Evolutionary conservation across 2,113 vertebrate species (phyloP).

Genomic region (Bos indicus): DNA sequence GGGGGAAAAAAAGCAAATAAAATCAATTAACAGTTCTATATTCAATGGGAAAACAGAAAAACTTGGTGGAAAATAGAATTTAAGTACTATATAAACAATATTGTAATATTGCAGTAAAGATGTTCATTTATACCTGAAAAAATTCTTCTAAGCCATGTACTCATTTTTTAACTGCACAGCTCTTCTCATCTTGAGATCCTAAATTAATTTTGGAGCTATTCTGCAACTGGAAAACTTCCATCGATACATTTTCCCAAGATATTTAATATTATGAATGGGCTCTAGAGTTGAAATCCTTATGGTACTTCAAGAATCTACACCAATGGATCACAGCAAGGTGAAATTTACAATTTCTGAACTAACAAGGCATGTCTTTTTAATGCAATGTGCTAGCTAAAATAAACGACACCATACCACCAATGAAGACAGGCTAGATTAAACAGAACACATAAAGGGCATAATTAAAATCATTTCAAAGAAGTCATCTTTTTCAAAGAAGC

Average conservation of each 20-base stretch:
- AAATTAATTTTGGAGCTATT: constrained; percentile 44
- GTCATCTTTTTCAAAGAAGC: constrained; percentile 48
- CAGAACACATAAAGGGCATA: constrained; percentile 42
- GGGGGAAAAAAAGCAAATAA: neutral
- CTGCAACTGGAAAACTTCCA: constrained; percentile 55
- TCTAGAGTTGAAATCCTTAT: constrained; percentile 17
- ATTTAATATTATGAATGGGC: constrained; percentile 58
- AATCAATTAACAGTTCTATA: neutral
- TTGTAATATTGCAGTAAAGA: neutral
- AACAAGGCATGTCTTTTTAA: constrained; percentile 5
- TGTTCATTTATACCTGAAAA: neutral
- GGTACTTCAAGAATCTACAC: constrained; percentile 29
- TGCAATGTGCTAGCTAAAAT: neutral
- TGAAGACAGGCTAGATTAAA: constrained; percentile 26
- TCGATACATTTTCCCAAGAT: constrained; percentile 26
- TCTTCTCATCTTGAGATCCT: constrained; percentile 33
- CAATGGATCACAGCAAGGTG: neutral
- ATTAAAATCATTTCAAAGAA: constrained; percentile 64
- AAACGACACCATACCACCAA: constrained; percentile 32
- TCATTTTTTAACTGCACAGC: constrained; percentile 17
- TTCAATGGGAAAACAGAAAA: constrained; percentile 15
- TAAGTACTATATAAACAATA: neutral
- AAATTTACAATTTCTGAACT: constrained; percentile 11
- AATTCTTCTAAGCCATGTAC: neutral
- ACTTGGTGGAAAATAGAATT: neutral